Evolutionary conservation across 1,140 invertebrate genomes (phyloP).

Genomic region (Schlechtendalia chinensis): DNA sequence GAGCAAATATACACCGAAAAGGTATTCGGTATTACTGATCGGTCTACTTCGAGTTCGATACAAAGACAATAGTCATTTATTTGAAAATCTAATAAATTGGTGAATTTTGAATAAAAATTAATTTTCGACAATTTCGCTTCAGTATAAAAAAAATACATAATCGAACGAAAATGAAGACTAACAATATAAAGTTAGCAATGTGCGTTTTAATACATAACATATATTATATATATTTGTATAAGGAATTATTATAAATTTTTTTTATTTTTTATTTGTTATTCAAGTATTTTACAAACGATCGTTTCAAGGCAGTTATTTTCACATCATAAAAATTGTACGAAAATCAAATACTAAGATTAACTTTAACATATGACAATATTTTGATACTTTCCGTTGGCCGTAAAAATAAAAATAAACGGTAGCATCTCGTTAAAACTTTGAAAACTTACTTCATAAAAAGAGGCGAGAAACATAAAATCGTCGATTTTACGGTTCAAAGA

Average conservation of each 20-base stretch:
- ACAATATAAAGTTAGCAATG: too few relatives aligned
- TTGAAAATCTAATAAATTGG: too few relatives aligned
- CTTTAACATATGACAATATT: slow-evolving; percentile 22
- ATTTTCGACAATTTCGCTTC: too few relatives aligned
- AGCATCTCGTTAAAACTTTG: slow-evolving; percentile 45
- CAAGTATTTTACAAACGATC: background rate
- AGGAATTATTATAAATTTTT: background rate
- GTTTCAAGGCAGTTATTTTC: too few relatives aligned
- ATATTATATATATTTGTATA: background rate
- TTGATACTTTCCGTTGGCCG: background rate
- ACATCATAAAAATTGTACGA: background rate
- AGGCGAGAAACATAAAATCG: slow-evolving; percentile 28
- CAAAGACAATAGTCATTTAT: too few relatives aligned
- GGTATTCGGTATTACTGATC: too few relatives aligned
- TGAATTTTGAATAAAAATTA: too few relatives aligned
- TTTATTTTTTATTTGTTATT: background rate
- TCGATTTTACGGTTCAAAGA: slow-evolving; percentile 30
- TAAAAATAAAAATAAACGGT: slow-evolving; percentile 6
- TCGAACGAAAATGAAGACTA: too few relatives aligned
- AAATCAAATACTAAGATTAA: slow-evolving; percentile 33
- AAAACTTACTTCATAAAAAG: slow-evolving; percentile 30
- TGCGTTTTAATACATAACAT: too few relatives aligned
- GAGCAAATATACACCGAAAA: too few relatives aligned
- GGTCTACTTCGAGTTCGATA: too few relatives aligned
- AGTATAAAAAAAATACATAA: too few relatives aligned